phyloP scores from a whole-genome alignment of 2,113 vertebrate genomes.

The Brienomyrus longianalis region DNA sequence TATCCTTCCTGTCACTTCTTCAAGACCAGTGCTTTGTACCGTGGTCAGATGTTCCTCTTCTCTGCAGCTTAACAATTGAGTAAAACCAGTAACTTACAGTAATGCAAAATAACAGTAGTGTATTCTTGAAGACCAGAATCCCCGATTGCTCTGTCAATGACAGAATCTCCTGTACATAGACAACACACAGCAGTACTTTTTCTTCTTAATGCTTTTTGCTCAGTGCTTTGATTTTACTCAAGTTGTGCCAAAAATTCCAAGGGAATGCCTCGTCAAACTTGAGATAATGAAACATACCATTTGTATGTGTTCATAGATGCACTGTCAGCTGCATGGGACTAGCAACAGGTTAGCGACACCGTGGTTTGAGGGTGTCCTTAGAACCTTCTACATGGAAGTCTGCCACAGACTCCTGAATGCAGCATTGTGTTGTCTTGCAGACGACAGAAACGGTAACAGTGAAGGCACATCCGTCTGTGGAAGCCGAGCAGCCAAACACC shows the following conservation, averaged over 20 bases:
- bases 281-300: neutral
- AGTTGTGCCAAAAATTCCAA: neutral
- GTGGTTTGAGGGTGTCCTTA: neutral
- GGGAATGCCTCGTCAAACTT: neutral
- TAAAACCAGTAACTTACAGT: neutral
- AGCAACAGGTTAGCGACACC: neutral
- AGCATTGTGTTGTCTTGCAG: constrained; percentile 25
- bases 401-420: neutral
- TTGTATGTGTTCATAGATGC: neutral
- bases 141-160: neutral
- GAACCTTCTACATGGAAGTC: neutral
- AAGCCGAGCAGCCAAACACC: neutral
- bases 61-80: neutral
- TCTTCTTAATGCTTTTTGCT: neutral
- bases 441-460: neutral
- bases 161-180: neutral
- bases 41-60: neutral
- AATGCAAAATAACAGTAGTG: neutral
- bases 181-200: neutral
- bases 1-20: neutral
- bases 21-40: neutral
- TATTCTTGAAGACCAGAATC: neutral
- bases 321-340: neutral
- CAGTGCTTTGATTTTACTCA: neutral
- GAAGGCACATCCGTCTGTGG: neutral